Evolutionary conservation across 2,888 invertebrate species (phyloP), one percentile per base, ranked within the genome.

Genomic region (Drosophila algonquin): DNA sequence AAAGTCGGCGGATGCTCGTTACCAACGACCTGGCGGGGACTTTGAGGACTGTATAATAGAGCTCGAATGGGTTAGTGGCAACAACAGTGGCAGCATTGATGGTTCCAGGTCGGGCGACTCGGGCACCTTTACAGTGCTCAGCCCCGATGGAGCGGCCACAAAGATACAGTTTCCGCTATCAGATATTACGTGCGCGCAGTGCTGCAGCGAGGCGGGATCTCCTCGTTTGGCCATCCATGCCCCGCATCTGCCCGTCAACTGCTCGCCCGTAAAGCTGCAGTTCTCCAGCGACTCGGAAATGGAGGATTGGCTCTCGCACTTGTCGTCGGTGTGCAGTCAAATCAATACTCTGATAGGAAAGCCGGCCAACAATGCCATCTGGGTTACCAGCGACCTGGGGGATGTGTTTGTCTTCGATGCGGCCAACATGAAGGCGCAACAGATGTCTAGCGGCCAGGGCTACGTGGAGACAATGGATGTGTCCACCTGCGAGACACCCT

Each of bases 251-350:
- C 90, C 91, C 3, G 59, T 87, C 27, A 91, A 92, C 64, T 93
- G 92, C 32, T 93, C 93, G 63, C 94, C 95, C 8, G 93, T 97
- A 48, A 95, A 95, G 90, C 93, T 98, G 67, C 96, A 96, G 89
- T 97, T 97, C 90, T 93, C 94, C 59, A 95, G 96, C 78, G 97
- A 98, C 92, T 94, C 95, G 73, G 96, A 97, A 92, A 94, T 97
- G 93, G 97, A 97, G 92, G 97, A 98, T 90, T 98, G 98, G 98
- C 94, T 97, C 63, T 95, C 95, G 70, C 95, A 97, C 90, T 94
- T 97, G 80, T 95, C 96, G 14, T 95, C 95, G 75, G 96, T 96
- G 10, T 95, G 95, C 89, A 95, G 95, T 79, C 95, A 95, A 92
- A 94, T 96, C 68, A 95, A 96, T 91, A 94, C 94, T 69, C 92